phyloP scores from a whole-genome alignment of 2,113 vertebrate species.

The Candoia aspera region DNA sequence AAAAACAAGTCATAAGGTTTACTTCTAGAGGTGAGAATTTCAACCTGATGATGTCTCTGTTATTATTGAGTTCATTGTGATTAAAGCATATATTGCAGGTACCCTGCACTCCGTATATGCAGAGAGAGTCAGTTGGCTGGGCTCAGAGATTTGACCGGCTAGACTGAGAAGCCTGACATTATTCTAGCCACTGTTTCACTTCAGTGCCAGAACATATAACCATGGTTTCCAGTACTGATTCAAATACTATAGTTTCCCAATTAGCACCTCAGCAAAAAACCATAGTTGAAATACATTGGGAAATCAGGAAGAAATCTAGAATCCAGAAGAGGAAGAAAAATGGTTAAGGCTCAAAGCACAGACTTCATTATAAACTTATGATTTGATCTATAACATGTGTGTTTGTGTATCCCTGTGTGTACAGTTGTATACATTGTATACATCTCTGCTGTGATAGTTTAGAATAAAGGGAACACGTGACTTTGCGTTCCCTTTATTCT shows the following conservation, averaged over 20 bases:
- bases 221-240: not conserved
- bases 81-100: slow-evolving; percentile 1
- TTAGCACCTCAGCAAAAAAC: not conserved
- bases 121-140: not conserved
- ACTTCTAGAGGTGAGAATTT: not conserved
- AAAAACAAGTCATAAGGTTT: not conserved
- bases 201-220: not conserved
- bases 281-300: not conserved
- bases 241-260: not conserved
- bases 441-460: not conserved
- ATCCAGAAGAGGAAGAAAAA: not conserved
- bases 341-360: not conserved
- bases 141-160: not conserved
- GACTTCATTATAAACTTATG: not conserved
- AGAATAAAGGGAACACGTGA: not conserved
- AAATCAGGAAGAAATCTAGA: not conserved
- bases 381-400: not conserved
- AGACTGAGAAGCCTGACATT: not conserved
- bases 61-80: slow-evolving; percentile 17
- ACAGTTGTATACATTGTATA: not conserved
- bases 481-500: too few species aligned
- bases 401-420: too few species aligned
- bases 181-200: not conserved
- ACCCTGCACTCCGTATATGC: not conserved
- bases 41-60: not conserved